phyloP scores from a whole-genome alignment of 2,797 vertebrate species.

The Enteromius argenteus region DNA sequence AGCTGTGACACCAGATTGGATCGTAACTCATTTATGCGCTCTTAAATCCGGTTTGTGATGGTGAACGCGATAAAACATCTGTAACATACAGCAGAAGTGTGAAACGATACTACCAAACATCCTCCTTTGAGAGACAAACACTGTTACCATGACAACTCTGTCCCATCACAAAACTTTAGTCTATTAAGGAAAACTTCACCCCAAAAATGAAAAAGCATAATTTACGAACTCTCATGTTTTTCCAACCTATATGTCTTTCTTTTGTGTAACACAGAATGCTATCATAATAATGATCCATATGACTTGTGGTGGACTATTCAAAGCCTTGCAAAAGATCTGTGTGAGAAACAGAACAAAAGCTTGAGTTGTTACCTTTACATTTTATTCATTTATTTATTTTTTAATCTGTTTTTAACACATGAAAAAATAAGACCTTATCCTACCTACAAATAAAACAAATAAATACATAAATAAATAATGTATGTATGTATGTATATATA shows the following conservation, averaged over 20 bases:
- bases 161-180: not conserved
- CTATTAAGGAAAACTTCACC: not conserved
- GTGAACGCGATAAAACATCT: constrained; percentile 19
- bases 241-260: not conserved
- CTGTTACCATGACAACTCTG: constrained; percentile 23
- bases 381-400: not conserved
- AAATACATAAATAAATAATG: too few species aligned
- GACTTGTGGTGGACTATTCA: not conserved
- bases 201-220: not conserved
- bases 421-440: not conserved
- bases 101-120: constrained; percentile 13
- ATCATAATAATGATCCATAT: not conserved
- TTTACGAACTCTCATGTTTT: not conserved
- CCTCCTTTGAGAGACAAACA: constrained; percentile 19
- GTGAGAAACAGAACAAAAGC: not conserved
- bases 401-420: not conserved
- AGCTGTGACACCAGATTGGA: constrained; percentile 14
- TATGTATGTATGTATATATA: too few species aligned
- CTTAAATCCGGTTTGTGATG: constrained; percentile 5
- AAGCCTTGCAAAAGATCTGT: not conserved
- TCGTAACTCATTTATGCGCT: not conserved
- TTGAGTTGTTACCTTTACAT: not conserved
- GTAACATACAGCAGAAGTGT: not conserved
- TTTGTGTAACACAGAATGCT: not conserved
- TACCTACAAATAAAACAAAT: not conserved